Conservation (phyloP, 2,888 invertebrate species). For the Lymantria monacha region DNA sequence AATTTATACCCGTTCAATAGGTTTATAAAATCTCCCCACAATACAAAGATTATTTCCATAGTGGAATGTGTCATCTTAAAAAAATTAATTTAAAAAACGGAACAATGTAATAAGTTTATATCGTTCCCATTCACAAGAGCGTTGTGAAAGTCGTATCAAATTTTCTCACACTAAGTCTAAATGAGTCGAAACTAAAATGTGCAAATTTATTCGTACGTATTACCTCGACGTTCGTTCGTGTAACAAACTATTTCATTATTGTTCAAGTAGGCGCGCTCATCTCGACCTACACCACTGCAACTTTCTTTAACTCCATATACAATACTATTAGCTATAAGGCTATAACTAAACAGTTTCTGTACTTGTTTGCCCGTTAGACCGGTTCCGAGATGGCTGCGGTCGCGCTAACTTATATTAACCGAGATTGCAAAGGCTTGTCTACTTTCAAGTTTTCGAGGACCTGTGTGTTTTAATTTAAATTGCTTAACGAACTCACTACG, state of each 20-base stretch:
- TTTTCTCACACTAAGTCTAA: neutral
- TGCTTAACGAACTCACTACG: too few relatives aligned
- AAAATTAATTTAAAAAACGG: too few relatives aligned
- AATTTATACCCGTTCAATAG: too few relatives aligned
- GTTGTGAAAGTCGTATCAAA: too few relatives aligned
- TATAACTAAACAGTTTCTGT: constrained; percentile 37
- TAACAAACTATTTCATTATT: constrained; percentile 37
- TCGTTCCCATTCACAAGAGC: too few relatives aligned
- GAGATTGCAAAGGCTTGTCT: neutral
- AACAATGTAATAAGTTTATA: too few relatives aligned
- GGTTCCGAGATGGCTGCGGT: constrained; percentile 39
- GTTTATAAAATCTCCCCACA: too few relatives aligned
- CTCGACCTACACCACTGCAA: constrained; percentile 70
- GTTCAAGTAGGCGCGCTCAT: constrained; percentile 38
- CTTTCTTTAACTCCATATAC: constrained; percentile 60
- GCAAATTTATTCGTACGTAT: constrained; percentile 28
- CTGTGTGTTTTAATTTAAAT: too few relatives aligned
- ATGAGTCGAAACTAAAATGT: constrained; percentile 16
- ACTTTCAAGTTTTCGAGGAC: too few relatives aligned
- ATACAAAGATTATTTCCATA: too few relatives aligned
- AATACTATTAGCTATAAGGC: constrained; percentile 14
- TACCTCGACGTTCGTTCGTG: constrained; percentile 24
- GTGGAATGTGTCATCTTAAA: too few relatives aligned
- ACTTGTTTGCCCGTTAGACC: constrained; percentile 43
- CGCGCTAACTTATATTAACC: neutral